Conservation (phyloP, 92 coral and sea anemone species). For the Palythoa heliodiscus region DNA sequence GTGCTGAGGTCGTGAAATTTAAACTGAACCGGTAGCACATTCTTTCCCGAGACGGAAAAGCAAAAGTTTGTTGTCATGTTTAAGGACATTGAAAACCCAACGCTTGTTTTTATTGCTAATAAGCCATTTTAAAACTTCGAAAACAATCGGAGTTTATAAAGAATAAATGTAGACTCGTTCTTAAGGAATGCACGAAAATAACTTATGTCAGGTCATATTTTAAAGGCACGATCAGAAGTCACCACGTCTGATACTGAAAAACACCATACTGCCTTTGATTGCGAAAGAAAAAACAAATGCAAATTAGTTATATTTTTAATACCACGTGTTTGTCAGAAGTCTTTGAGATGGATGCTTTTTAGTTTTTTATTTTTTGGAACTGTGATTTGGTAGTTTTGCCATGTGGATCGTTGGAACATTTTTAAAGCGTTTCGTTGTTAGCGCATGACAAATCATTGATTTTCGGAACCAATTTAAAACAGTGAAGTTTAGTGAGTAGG, state of each 20-base stretch:
- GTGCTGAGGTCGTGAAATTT: slow-evolving; percentile 33
- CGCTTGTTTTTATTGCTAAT: slow-evolving; percentile 16
- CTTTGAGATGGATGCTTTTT: slow-evolving; percentile 1
- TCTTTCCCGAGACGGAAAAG: slow-evolving; percentile 21
- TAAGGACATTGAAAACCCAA: neutral
- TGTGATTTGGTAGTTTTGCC: neutral
- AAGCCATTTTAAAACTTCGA: neutral
- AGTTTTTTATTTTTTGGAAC: neutral
- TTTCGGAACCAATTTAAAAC: neutral
- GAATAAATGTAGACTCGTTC: neutral
- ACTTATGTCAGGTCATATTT: neutral
- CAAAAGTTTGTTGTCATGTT: slow-evolving; percentile 41
- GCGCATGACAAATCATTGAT: neutral
- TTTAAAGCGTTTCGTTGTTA: neutral
- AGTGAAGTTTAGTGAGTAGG: neutral
- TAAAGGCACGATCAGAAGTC: slow-evolving; percentile 31
- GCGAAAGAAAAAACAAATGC: slow-evolving; percentile 30
- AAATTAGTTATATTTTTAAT: slow-evolving; percentile 39
- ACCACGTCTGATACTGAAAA: neutral
- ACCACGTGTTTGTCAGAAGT: slow-evolving; percentile 57
- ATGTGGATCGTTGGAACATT: neutral
- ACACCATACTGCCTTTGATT: slow-evolving; percentile 21
- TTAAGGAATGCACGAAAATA: neutral
- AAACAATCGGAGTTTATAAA: neutral
- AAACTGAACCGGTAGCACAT: slow-evolving; percentile 42